Percentiles rank a stretch among this genome's conserved stretches.
phyloP scores from a whole-genome alignment of 2,797 vertebrate genomes.

The Echeneis naucrates region DNA sequence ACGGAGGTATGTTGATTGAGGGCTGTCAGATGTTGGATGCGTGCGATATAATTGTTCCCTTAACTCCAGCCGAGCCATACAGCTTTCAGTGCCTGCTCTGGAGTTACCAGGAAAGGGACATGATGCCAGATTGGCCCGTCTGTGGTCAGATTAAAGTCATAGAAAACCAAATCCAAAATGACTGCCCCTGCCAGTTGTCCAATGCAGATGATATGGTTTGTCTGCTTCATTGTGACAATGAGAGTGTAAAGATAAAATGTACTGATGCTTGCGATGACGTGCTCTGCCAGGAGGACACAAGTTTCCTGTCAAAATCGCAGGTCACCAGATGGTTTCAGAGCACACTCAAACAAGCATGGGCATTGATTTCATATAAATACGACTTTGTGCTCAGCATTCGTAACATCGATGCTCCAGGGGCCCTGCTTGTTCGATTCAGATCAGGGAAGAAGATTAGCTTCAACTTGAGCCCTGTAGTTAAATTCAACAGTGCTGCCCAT shows the following conservation, averaged over 20 bases:
- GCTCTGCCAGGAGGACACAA: conserved; percentile 84
- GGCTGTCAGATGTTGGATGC: conserved; percentile 86
- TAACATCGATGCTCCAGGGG: conserved; percentile 82
- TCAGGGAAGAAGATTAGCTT: conserved; percentile 89
- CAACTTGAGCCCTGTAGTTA: conserved; percentile 89
- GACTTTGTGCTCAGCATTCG: conserved; percentile 90
- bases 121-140: conserved; percentile 76
- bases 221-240: conserved; percentile 85
- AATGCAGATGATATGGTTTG: conserved; percentile 89
- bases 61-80: conserved; percentile 85
- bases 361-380: conserved; percentile 91
- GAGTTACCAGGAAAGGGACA: conserved; percentile 68
- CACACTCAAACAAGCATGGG: conserved; percentile 89
- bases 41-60: conserved; percentile 87
- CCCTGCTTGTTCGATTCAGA: conserved; percentile 88
- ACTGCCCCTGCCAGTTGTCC: conserved; percentile 88
- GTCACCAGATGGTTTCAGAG: conserved; percentile 92
- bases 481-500: conserved; percentile 84
- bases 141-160: conserved; percentile 88
- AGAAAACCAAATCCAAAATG: conserved; percentile 65
- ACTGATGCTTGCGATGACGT: conserved; percentile 69
- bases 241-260: conserved; percentile 15
- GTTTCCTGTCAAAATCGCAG: conserved; percentile 85
- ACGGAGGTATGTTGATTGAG: conserved; percentile 86
- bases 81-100: conserved; percentile 83